These are phyloP conservation scores for Lumbricus terrestris DNA, from an alignment of 2,888 invertebrate species.

Conservation along the genomic window DNA sequence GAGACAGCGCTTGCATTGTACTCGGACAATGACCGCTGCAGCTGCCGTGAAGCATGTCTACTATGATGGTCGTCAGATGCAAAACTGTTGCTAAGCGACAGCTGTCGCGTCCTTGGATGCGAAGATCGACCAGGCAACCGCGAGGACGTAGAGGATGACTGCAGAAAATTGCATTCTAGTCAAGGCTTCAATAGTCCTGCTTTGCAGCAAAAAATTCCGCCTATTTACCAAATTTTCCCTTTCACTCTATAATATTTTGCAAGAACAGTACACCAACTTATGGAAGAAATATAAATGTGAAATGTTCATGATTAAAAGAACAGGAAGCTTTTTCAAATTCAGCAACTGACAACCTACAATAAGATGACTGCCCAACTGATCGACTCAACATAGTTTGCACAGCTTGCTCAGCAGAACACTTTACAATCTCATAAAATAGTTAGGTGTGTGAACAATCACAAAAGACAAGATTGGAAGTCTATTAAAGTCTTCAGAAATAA, in stretches of 20 bases:
- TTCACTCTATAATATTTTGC: neutral
- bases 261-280: neutral
- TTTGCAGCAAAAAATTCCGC: neutral
- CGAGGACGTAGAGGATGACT: neutral
- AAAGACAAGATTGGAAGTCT: neutral
- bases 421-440: neutral
- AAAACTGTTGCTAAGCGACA: neutral
- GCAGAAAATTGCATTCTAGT: neutral
- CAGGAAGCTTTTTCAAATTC: neutral
- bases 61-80: neutral
- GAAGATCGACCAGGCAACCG: neutral
- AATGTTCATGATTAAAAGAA: neutral
- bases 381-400: neutral
- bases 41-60: neutral
- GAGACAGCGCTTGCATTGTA: neutral
- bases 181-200: neutral
- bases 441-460: neutral
- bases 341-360: neutral
- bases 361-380: neutral
- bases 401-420: neutral
- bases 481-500: no score
- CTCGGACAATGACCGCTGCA: conserved; percentile 4
- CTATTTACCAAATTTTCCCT: neutral
- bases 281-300: neutral
- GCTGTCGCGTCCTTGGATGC: neutral